Percentiles rank a stretch among this genome's conserved stretches.
phyloP scores from a whole-genome alignment of 2,113 vertebrate species.

The Empidonax traillii region DNA sequence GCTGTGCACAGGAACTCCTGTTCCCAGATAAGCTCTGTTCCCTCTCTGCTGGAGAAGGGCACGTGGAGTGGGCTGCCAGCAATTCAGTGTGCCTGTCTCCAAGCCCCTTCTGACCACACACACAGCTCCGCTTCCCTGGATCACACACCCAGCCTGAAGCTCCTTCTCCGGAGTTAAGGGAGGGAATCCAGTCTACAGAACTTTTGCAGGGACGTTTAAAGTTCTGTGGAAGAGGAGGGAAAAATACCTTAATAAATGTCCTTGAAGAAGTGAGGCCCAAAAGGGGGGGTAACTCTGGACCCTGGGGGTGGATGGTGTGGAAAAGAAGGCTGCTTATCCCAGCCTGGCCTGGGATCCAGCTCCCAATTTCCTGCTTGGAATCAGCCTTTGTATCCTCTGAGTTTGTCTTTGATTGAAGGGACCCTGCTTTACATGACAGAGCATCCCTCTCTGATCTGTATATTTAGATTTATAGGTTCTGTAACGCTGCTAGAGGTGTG shows the following conservation, averaged over 20 bases:
- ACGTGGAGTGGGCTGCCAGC: background rate
- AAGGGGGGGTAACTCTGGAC: background rate
- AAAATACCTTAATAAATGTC: background rate
- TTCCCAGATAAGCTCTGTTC: conserved; percentile 1
- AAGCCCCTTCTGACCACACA: background rate
- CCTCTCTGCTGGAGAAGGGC: background rate
- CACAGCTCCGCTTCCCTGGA: background rate
- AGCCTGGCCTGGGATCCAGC: background rate
- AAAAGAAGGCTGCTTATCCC: background rate
- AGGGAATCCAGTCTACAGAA: background rate
- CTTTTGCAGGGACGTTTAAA: background rate
- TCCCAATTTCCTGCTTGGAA: background rate
- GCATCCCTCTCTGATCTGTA: background rate
- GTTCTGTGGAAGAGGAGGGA: background rate
- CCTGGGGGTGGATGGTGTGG: background rate
- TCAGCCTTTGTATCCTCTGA: background rate
- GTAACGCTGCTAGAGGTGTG: background rate
- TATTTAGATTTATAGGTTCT: background rate
- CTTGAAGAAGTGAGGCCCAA: fast-evolving
- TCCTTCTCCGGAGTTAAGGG: background rate
- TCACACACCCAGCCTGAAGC: background rate
- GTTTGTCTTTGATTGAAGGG: background rate
- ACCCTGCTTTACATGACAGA: background rate
- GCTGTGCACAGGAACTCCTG: background rate
- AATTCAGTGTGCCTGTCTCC: background rate